These are phyloP conservation scores for Apamea sordens DNA, from an alignment of 2,888 invertebrate genomes.

Conservation along the genomic window DNA sequence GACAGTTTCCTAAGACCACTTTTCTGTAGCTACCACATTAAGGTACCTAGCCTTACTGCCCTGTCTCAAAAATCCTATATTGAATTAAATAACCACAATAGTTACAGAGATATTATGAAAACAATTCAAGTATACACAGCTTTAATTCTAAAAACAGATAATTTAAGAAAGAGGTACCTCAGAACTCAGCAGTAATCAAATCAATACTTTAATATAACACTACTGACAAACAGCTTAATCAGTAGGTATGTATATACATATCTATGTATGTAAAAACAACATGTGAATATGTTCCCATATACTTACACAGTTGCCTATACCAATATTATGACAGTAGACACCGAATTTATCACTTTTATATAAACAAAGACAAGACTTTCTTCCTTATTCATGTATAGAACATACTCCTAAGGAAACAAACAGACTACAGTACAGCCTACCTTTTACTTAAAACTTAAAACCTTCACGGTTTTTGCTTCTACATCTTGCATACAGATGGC, in stretches of 20 bases:
- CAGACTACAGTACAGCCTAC: background rate
- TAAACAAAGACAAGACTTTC: background rate
- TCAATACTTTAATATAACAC: background rate
- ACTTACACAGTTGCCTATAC: background rate
- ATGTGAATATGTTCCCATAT: background rate
- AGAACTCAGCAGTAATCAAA: background rate
- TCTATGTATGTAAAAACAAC: background rate
- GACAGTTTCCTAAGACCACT: background rate
- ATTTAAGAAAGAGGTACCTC: background rate
- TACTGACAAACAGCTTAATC: background rate
- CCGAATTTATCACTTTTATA: no score
- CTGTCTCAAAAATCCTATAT: background rate
- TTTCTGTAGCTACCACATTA: no score
- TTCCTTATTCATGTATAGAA: background rate
- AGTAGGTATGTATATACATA: background rate
- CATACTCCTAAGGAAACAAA: background rate
- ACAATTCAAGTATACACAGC: background rate
- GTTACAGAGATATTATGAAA: background rate
- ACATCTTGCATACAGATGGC: conserved; percentile 40
- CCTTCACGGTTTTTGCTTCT: conserved; percentile 19
- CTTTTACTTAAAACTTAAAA: conserved; percentile 17
- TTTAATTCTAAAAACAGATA: background rate
- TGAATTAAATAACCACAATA: background rate
- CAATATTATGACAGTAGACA: background rate
- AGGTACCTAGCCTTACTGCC: background rate